phyloP scores from a whole-genome alignment of 92 coral and sea anemone genomes.

The Virgularia gustaviana region DNA sequence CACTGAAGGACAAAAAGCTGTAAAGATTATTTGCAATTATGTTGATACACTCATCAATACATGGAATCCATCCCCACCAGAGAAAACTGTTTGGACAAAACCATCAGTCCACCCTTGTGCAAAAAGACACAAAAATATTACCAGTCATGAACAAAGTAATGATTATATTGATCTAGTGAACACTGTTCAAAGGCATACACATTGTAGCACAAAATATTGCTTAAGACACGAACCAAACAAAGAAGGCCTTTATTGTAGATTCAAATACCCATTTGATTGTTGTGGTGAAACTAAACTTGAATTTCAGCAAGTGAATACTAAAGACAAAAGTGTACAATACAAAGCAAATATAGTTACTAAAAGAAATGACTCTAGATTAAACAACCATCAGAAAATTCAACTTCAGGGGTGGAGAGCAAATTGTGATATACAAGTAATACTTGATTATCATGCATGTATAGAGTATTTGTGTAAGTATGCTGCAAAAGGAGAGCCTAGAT shows the following conservation, averaged over 20 bases:
- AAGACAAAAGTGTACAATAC: slow-evolving; percentile 44
- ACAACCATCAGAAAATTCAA: slow-evolving; percentile 54
- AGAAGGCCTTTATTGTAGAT: slow-evolving; percentile 41
- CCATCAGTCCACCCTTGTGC: slow-evolving; percentile 42
- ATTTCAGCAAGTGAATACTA: slow-evolving; percentile 44
- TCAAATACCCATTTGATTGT: slow-evolving; percentile 38
- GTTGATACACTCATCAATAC: slow-evolving; percentile 39
- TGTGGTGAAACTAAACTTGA: slow-evolving; percentile 43
- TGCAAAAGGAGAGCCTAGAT: slow-evolving; percentile 52
- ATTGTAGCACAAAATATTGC: slow-evolving; percentile 47
- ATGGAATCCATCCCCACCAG: slow-evolving; percentile 48
- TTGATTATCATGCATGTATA: slow-evolving; percentile 47
- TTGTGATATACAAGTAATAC: slow-evolving; percentile 45
- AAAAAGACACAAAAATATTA: slow-evolving; percentile 13
- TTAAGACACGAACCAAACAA: slow-evolving; percentile 33
- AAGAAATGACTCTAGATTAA: slow-evolving; percentile 53
- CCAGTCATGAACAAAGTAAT: slow-evolving; percentile 14
- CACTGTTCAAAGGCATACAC: slow-evolving; percentile 56
- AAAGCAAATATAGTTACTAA: slow-evolving; percentile 53
- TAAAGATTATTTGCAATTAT: slow-evolving; percentile 25
- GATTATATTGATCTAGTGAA: slow-evolving; percentile 50
- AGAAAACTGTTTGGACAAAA: slow-evolving; percentile 32
- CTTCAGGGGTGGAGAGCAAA: slow-evolving; percentile 55
- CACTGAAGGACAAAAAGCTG: slow-evolving; percentile 34
- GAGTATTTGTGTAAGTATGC: slow-evolving; percentile 46